Conservation (phyloP, 2,113 vertebrate species). For the Xenopus tropicalis region UCB_Xtro_10.0 CM004448.2:66279501-66280000, state of each 20-base stretch:
- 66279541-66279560: slow-evolving; percentile 38
- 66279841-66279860: too few relatives aligned
- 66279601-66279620: slow-evolving; percentile 39
- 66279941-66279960: too few relatives aligned
- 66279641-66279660: slow-evolving; percentile 44
- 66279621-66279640: slow-evolving; percentile 41
- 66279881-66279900: too few relatives aligned
- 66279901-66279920: too few relatives aligned
- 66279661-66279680: slow-evolving; percentile 46
- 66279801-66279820: too few relatives aligned
- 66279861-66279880: too few relatives aligned
- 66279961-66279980: too few relatives aligned
- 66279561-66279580: slow-evolving; percentile 33
- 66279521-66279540: not conserved
- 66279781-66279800: too few relatives aligned
- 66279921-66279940: too few relatives aligned
- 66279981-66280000: too few relatives aligned
- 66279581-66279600: slow-evolving; percentile 41
- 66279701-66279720: slow-evolving; percentile 20
- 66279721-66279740: slow-evolving; percentile 27
- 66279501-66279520: slow-evolving; percentile 7
- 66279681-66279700: slow-evolving; percentile 29
- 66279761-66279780: too few relatives aligned
- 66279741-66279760: slow-evolving; percentile 16
- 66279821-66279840: too few relatives aligned